Base-by-base conservation (phyloP, 1,140 invertebrate species). In the Pseudomyrmex concolor region DNA sequence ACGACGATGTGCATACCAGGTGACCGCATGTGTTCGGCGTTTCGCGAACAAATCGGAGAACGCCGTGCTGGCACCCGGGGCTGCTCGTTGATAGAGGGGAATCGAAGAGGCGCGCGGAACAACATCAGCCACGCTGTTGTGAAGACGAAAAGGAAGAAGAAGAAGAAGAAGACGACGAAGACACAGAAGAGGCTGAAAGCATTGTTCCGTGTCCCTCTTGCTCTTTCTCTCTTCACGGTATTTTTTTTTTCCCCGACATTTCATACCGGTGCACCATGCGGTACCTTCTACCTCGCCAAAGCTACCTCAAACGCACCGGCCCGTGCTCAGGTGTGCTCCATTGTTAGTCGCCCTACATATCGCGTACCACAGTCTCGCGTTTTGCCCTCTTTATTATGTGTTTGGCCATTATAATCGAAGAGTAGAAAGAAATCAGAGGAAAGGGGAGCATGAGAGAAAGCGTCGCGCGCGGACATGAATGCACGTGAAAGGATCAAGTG, bases 11-110 rank as follows among this genome's bases (percentile, higher is more conserved):
- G 90, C 86, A 83, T 89, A 92, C 88, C 88, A 89, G 88, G 87
- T 86, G 89, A 89, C 87, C 89, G 89, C 83, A 88, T 91, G 90
- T 90, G 91, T 91, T 91, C 90, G 91, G 93, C 92, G 92, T 94
- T 93, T 93, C 77, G 91, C 87, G 92, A 94, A 94, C 93, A 94
- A 94, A 94, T 94, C 92, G 91, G 91, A 90, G 90, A 92, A 90
- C 90, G 91, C 91, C 88, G 86, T 82, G 82, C 78, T 88, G 89
- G 91, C 90, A 91, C 89, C 88, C 85, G 67, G 78, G 78, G 71
- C 81, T 85, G 70, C 77, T 71, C 72, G 84, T 72, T 72, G 73
- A 85, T 34, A 7, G 34, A 25, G 34, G 5, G 34, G 70, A 57
- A 43, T 15, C 66, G 83, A 67, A 57, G 48, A 72, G 83, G 59